Evolutionary conservation across 2,113 vertebrate genomes (phyloP), one percentile per base, ranked within the genome.

Genomic region (Hoplias malabaricus): DNA sequence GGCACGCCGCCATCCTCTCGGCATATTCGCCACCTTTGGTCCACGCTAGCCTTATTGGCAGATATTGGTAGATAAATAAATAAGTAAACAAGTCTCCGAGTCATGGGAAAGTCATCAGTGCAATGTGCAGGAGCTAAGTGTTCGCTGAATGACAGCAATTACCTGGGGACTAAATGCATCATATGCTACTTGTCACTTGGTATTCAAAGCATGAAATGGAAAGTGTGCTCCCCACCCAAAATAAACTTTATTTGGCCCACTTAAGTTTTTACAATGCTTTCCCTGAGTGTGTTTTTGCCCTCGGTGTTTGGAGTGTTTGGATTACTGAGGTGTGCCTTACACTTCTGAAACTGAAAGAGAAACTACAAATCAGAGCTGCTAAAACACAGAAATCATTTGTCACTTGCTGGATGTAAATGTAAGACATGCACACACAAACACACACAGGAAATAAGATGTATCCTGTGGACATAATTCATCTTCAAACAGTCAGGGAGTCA

Each of bases 401-500:
- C 78, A 61, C 56, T 31, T 38, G 73, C 36, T 50, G 40, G 61
- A 65, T 78, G 59, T 79, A 79, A 81, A 70, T 69, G 65, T 69
- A 68, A 79, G 33, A 76, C 42, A 42, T 21, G 63, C 34, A 75
- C n/a, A 42, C 48, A 76, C 19, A 56, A 40, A 56, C 5, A 25
- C 57, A 7, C 31, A 68, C 38, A 76, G 27, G 65, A 34, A 68
- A 63, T 53, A 29, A 62, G 54, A 82, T 73, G 72, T 80, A 63
- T 83, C 78, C 73, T 75, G 73, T 82, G 82, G 73, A 82, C 73
- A 82, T 75, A 78, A 78, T 71, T 84, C 77, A 82, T 83, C 80
- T 81, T 59, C 63, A 79, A 74, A 61, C 75, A 69, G 63, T 62
- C 62, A 67, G 62, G 25, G 69, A 79, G 43, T 78, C 80, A 75